These are phyloP conservation scores for Polydrusus tereticollis DNA, from an alignment of 2,888 invertebrate genomes.

Conservation along the genomic window DNA sequence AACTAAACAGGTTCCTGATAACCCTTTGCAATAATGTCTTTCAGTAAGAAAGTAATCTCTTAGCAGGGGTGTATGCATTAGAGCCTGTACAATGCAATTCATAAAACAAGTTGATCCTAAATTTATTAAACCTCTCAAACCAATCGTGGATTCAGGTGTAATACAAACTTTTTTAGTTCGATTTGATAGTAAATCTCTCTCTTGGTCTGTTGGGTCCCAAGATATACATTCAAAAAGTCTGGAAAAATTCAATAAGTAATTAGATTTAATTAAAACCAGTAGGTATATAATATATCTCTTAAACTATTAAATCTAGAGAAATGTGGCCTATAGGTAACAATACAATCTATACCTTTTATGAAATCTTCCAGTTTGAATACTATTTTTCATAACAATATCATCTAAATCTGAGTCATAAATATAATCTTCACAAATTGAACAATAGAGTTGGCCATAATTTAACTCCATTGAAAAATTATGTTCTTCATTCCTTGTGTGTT, in stretches of 20 bases:
- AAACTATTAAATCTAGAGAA: conserved; percentile 84
- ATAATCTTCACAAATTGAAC: conserved; percentile 92
- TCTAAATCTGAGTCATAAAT: conserved; percentile 74
- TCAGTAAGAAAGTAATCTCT: conserved; percentile 96
- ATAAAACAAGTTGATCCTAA: conserved; percentile 98
- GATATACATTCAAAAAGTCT: conserved; percentile 72
- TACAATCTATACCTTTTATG: conserved; percentile 58
- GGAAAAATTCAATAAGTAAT: conserved; percentile 9
- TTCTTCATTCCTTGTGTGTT: conserved; percentile 85
- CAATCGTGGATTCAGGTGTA: conserved; percentile 86
- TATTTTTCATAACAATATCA: conserved; percentile 61
- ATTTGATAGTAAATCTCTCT: conserved; percentile 80
- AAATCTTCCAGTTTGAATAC: conserved; percentile 61
- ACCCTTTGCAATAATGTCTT: conserved; percentile 86
- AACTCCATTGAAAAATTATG: conserved; percentile 91
- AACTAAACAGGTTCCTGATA: conserved; percentile 86
- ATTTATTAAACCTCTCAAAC: conserved; percentile 94
- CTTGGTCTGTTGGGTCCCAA: conserved; percentile 85
- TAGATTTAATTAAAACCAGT: no score
- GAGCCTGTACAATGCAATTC: conserved; percentile 96
- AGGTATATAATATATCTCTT: conserved; percentile 81
- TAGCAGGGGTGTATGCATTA: conserved; percentile 95
- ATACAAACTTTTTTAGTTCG: conserved; percentile 85
- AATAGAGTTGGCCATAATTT: conserved; percentile 89
- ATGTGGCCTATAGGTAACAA: conserved; percentile 69